Evolutionary conservation across 1,140 invertebrate genomes (phyloP), one percentile per base, ranked within the genome.

Genomic region (Drosophila melanica): DNA sequence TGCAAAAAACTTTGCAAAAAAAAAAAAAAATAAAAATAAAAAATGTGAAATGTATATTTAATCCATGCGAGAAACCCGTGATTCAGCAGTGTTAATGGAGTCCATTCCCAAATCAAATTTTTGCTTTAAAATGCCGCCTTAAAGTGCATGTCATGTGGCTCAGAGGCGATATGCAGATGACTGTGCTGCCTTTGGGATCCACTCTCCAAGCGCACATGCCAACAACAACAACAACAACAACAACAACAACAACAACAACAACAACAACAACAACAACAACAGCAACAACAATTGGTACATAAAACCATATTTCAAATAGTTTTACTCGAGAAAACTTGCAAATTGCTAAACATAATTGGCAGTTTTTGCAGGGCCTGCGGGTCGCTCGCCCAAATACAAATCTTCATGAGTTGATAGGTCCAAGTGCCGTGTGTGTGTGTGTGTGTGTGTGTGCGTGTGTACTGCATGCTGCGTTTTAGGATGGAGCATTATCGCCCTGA

Each of bases 321-420:
- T 85, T 86, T 75, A 67, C 65, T 74, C 6, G 57, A 59, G 16
- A 71, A 63, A 78, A 55, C 67, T 79, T 78, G 68, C 71, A 87
- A 81, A 86, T 81, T 79, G 58, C 72, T 48, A 74, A 60, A 68
- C 79, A 87, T 87, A 87, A 87, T 87, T 87, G 82, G 79, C 79
- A 71, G 77, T 77, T 77, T 75, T 81, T 68, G 41, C 47, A 55
- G 35, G 20, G 59, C 27, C 55, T 73, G 53, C 35, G 53, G 68
- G 33, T 39, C 18, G 54, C 33, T 16, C 11, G 50, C 35, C 14
- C 20, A 53, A 76, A 62, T 67, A 68, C 39, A 74, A 74, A 74
- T 77, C 75, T 77, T 77, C 53, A 64, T 54, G 53, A 69, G 71
- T 69, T 77, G 70, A 53, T 58, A 23, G 66, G 44, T 62, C 42